Base-by-base conservation (phyloP, 1,140 invertebrate species). In the Riptortus pedestris region DNA sequence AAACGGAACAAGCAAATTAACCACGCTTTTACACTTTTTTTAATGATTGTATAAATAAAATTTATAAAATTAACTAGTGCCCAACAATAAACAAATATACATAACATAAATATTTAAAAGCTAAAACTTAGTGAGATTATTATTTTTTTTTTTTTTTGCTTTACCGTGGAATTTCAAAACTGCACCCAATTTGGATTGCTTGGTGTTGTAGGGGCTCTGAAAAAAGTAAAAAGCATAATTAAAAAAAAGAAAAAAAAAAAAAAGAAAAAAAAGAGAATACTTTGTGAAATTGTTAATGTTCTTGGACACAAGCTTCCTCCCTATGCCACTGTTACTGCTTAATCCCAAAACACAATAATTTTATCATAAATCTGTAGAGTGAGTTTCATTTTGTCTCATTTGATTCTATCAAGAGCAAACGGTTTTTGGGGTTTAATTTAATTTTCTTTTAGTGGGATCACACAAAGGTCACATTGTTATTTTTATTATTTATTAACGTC, bases 181-280 rank as follows among this genome's bases (percentile, higher is more conserved):
- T 86, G 85, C 65, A 86, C 85, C 85, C 84, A 87, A 73, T 82
- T 83, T 38, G 81, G 77, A 72, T 83, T 85, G 64, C 77, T 74
- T 29, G 79, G 73, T 47, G 74, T 67, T 45, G 69, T 65, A 18
- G 73, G 75, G 58, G 74, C 74, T 63, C 75, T 82, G 63, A 64
- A 70, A 74, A 64, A 63, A 67, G 62, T 52, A 55, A 62, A 66
- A 65, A 57, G 20, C 33, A 47, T 22, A 60, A 31, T 38, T 55
- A 31, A 11, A 29, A 26, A 47, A 27, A 29, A 14, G n/a, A 43
- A 18, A 2, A 47, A 27, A 28, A 62, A 22, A 33, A 22, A 66
- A 45, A 24, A 38, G n/a, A n/a, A n/a, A n/a, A n/a, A n/a, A n/a
- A n/a, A n/a, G n/a, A n/a, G n/a, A n/a, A n/a, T n/a, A n/a, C n/a